Evolutionary conservation across 2,888 invertebrate species (phyloP).

Genomic region (Polyploca ridens): DNA sequence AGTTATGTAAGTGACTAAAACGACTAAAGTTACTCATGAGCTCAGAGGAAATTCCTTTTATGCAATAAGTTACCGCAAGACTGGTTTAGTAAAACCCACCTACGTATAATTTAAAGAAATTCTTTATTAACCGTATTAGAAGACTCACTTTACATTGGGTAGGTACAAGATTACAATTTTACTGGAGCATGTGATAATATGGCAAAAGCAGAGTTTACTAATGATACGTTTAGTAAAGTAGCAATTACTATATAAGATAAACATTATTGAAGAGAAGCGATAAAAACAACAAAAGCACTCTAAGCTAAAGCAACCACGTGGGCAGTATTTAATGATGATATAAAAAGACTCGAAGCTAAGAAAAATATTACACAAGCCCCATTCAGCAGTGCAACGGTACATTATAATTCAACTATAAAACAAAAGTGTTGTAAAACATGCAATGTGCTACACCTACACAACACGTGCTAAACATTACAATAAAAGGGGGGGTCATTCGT

Average conservation of each 20-base stretch:
- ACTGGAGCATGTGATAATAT: no score
- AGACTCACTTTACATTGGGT: no score
- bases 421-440: slow-evolving; percentile 28
- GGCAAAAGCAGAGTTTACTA: neutral
- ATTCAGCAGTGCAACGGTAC: slow-evolving; percentile 10
- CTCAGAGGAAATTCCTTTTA: neutral
- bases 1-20: no score
- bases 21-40: neutral
- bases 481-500: slow-evolving; percentile 28
- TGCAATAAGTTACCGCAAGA: neutral
- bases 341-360: slow-evolving; percentile 9
- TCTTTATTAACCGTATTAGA: no score
- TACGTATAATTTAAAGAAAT: no score
- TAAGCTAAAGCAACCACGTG: neutral
- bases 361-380: slow-evolving; percentile 10
- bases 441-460: slow-evolving; percentile 28
- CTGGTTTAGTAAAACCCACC: neutral
- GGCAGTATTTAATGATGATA: slow-evolving; percentile 8
- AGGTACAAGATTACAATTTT: no score
- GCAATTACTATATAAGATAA: neutral
- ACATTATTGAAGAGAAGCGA: neutral
- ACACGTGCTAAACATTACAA: slow-evolving; percentile 21
- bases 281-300: neutral
- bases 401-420: slow-evolving; percentile 19
- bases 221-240: neutral